phyloP scores from a whole-genome alignment of 2,797 vertebrate genomes.

The Anguilla obscura region DNA sequence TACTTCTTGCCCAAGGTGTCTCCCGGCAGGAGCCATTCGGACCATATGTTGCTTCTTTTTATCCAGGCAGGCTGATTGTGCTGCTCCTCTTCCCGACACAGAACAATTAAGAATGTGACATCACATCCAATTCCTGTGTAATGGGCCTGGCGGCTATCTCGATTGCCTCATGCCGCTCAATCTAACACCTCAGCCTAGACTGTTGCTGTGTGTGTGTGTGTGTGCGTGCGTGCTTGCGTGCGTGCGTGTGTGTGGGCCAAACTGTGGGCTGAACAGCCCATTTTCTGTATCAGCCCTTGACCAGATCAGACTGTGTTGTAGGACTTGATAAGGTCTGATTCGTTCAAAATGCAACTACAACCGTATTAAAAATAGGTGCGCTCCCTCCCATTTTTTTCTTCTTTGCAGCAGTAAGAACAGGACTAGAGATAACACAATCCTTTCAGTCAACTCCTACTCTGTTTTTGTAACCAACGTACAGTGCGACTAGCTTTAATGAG shows the following conservation, averaged over 20 bases:
- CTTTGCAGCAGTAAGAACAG: neutral
- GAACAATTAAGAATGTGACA: conserved; percentile 57
- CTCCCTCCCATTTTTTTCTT: neutral
- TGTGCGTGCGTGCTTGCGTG: neutral
- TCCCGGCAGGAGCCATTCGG: conserved; percentile 48
- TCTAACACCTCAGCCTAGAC: neutral
- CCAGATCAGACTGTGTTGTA: neutral
- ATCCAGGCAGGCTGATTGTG: conserved; percentile 53
- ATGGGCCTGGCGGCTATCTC: conserved; percentile 45
- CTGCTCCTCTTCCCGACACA: conserved; percentile 49
- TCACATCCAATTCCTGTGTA: conserved; percentile 48
- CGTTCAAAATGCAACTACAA: neutral
- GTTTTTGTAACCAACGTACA: neutral
- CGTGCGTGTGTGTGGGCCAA: too few species aligned
- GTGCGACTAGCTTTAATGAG: neutral
- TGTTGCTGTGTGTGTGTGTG: neutral
- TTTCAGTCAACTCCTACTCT: neutral
- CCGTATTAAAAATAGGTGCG: neutral
- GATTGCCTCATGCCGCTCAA: conserved; percentile 41
- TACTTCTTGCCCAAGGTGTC: conserved; percentile 34
- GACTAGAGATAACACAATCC: neutral
- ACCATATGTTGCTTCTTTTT: conserved; percentile 44
- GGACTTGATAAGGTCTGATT: neutral
- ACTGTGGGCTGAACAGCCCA: neutral
- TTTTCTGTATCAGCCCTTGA: neutral